Base-by-base conservation (phyloP, 2,113 vertebrate genomes). In the Sarotherodon lohbergeri region DNA sequence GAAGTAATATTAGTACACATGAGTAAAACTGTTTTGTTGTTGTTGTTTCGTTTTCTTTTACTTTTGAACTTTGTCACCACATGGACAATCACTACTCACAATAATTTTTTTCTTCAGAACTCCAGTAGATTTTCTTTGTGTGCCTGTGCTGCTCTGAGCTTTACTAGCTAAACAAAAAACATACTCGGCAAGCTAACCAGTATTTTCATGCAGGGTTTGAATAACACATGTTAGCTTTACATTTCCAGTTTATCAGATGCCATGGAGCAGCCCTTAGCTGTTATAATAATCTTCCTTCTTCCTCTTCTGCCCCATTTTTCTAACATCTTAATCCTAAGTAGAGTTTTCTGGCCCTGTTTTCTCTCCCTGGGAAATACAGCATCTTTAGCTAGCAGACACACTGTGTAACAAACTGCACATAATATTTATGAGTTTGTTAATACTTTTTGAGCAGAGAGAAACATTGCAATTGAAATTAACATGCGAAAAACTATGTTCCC, bases 31-130 rank as follows among this genome's bases (percentile, higher is more conserved):
- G 34, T 39, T 6, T 39, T 41, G 19, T 66, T 41, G 61, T 66
- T 36, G 5, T 66, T 19, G 32, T n/a, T 36, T 1, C 0, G 4
- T n/a, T 66, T 7, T 36, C 2, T 36, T 36, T 29, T 16, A 5
- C 5, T 43, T 29, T 29, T 29, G 22, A 9, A 29, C 57, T 32
- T 32, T 32, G 57, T 59, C 27, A 59, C 0, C 56, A 59, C 24
- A 9, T 29, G 2, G 2, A 29, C 9, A 32, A 32, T 59, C 61
- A 39, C 19, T 66, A 39, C 3, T 39, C 19, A 68, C 19, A 0
- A 41, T 41, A 0, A 2, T 41, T 41, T 22, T 3, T 68, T n/a
- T 13, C 34, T 66, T n/a, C 36, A n/a, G 63, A 3, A 4, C 34
- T 41, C 19, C n/a, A 39, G 19, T 68, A 41, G 63, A 8, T 39